phyloP scores from a whole-genome alignment of 2,888 invertebrate species.

The Cerceris rybyensis region DNA sequence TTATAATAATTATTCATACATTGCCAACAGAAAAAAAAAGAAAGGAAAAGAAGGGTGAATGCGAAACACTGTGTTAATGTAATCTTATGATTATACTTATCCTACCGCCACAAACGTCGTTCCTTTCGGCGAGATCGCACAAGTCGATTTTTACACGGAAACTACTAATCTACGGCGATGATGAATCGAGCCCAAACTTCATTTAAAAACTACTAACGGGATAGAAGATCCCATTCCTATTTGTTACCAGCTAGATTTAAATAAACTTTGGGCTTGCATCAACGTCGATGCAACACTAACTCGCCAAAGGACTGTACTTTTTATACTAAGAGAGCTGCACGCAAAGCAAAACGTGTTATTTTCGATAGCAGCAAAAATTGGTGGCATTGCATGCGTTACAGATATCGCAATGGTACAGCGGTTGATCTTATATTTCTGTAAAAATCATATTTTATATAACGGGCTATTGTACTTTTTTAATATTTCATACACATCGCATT shows the following conservation, averaged over 20 bases:
- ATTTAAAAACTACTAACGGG: constrained; percentile 15
- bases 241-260: constrained; percentile 19
- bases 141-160: constrained; percentile 57
- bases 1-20: constrained; percentile 74
- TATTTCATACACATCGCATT: constrained; percentile 78
- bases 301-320: constrained; percentile 66
- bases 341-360: constrained; percentile 65
- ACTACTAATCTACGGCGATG: constrained; percentile 46
- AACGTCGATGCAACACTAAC: constrained; percentile 44
- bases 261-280: constrained; percentile 49
- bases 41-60: constrained; percentile 46
- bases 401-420: constrained; percentile 68
- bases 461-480: constrained; percentile 82
- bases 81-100: constrained; percentile 75
- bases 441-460: constrained; percentile 81
- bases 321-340: constrained; percentile 61
- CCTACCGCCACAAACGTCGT: constrained; percentile 64
- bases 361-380: constrained; percentile 69
- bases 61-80: constrained; percentile 73
- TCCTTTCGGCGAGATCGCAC: constrained; percentile 65
- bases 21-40: constrained; percentile 60
- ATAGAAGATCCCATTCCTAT: constrained; percentile 2
- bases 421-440: constrained; percentile 76
- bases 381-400: constrained; percentile 71
- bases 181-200: constrained; percentile 46